A percentile compares a stretch with the other conserved stretches of the same genome.
Evolutionary conservation across 2,113 vertebrate species (phyloP).

Genomic region (Dascyllus trimaculatus): DNA sequence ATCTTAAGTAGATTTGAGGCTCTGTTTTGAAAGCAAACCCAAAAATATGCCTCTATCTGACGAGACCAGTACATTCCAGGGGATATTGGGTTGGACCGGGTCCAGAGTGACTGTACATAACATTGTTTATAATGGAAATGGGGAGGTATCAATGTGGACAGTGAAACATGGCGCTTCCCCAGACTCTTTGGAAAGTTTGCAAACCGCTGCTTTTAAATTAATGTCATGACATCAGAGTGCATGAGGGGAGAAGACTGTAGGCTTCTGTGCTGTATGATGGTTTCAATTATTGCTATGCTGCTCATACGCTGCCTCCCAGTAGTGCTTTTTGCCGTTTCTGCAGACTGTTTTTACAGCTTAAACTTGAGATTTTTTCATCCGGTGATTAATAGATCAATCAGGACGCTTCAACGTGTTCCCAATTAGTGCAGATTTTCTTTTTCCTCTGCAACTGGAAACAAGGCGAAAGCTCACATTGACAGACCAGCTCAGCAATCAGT

Average conservation of each 20-base stretch:
- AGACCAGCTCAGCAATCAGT: constrained; percentile 30
- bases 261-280: constrained; percentile 24
- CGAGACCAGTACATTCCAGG: neutral
- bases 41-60: constrained; percentile 13
- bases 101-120: neutral
- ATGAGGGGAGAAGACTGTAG: neutral
- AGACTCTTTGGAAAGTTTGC: constrained; percentile 11
- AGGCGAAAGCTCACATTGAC: constrained; percentile 26
- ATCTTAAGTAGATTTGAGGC: neutral
- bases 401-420: constrained; percentile 54
- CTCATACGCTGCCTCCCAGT: neutral
- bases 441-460: constrained; percentile 52
- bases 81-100: neutral
- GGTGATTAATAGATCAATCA: constrained; percentile 56
- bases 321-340: neutral
- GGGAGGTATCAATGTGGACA: neutral
- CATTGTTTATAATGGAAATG: constrained; percentile 8
- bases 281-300: constrained; percentile 20
- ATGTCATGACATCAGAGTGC: neutral
- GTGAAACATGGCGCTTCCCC: neutral
- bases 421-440: constrained; percentile 58
- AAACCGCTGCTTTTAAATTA: neutral
- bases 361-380: constrained; percentile 17
- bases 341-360: constrained; percentile 67
- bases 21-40: neutral